A percentile compares a stretch with the other conserved stretches of the same genome.
Conservation (phyloP, 2,888 invertebrate species). For the Volucella zonaria region DNA sequence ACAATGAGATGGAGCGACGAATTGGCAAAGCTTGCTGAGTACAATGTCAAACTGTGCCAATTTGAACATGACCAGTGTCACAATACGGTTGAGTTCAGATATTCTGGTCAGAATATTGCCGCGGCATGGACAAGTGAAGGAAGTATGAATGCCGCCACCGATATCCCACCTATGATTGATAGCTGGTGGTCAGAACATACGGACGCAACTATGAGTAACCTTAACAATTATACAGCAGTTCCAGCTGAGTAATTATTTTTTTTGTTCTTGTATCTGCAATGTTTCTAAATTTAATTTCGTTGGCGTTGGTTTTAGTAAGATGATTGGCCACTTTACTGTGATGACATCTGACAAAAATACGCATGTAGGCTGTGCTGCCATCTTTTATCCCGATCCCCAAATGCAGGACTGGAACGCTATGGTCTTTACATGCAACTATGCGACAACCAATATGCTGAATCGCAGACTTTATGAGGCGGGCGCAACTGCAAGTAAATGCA, state of each 20-base stretch:
- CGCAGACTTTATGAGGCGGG: conserved; percentile 70
- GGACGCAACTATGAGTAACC: conserved; percentile 60
- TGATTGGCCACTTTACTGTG: conserved; percentile 78
- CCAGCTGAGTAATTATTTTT: neutral
- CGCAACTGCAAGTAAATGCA: conserved; percentile 75
- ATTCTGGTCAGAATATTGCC: conserved; percentile 78
- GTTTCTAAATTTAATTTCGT: neutral
- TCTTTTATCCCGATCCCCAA: conserved; percentile 66
- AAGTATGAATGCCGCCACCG: neutral
- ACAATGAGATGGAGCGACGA: conserved; percentile 77
- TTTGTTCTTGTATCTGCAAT: neutral
- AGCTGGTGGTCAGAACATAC: conserved; percentile 36
- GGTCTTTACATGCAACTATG: conserved; percentile 79
- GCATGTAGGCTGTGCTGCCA: conserved; percentile 77
- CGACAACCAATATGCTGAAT: conserved; percentile 76
- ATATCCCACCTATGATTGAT: conserved; percentile 14
- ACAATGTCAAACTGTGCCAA: conserved; percentile 77
- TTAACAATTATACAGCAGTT: conserved; percentile 74
- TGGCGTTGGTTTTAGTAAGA: conserved; percentile 8
- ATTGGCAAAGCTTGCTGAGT: conserved; percentile 76
- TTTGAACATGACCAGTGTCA: conserved; percentile 77
- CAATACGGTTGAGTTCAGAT: conserved; percentile 76
- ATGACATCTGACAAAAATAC: conserved; percentile 77
- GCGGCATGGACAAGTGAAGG: conserved; percentile 61
- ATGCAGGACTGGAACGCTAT: conserved; percentile 73